phyloP scores from a whole-genome alignment of 30 jellyfish, hydroid and myxozoan species.

The Euphysa ruthae region DNA sequence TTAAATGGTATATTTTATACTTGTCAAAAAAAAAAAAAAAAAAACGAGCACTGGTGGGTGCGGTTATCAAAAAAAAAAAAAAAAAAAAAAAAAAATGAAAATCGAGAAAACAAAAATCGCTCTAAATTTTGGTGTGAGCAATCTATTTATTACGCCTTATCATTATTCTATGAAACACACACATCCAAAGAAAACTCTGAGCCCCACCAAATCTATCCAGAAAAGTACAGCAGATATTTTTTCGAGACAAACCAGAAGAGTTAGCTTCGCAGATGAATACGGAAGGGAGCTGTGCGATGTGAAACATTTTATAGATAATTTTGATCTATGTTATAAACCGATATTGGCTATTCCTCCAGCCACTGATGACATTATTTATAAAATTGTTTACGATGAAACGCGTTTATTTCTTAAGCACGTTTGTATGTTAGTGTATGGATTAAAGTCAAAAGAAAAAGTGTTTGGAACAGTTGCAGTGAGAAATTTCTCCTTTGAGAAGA shows the following conservation, averaged over 20 bases:
- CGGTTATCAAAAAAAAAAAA: no score
- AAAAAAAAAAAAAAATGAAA: no score
- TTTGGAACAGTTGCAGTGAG: slow-evolving; percentile 77
- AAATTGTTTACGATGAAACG: slow-evolving; percentile 23
- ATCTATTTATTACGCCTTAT: no score
- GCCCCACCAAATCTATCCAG: no score
- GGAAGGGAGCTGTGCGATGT: slow-evolving; percentile 67
- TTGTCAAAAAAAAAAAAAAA: no score
- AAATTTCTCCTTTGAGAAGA: slow-evolving; percentile 47
- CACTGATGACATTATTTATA: not conserved
- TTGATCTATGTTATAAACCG: slow-evolving; percentile 9
- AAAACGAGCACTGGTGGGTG: no score
- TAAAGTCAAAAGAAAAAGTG: slow-evolving; percentile 16
- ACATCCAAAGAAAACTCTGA: no score
- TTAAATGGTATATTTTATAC: no score
- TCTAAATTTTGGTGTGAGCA: no score
- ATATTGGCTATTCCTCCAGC: not conserved
- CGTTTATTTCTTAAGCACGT: slow-evolving; percentile 3
- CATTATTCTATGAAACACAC: no score
- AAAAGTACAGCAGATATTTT: no score
- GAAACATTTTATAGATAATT: not conserved
- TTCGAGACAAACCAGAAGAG: slow-evolving; percentile 8
- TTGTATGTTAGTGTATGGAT: slow-evolving; percentile 14
- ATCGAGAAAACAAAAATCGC: no score
- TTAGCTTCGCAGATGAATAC: slow-evolving; percentile 84